Conservation (phyloP, 2,888 invertebrate genomes). For the Acanthosepion lycidas region DNA sequence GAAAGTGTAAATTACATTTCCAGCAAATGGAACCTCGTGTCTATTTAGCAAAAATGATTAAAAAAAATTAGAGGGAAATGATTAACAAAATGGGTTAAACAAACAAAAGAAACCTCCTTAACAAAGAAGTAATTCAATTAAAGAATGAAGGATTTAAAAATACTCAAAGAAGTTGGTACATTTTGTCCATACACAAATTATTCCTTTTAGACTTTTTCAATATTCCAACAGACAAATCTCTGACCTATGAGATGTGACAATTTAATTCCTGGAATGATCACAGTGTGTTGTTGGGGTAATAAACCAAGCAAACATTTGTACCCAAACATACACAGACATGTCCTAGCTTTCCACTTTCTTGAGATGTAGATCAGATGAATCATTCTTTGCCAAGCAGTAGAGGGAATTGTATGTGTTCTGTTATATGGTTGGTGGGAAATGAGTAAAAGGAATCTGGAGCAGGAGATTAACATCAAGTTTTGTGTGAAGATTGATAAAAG, state of each 20-base stretch:
- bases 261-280: too few relatives aligned
- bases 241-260: background rate
- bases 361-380: too few relatives aligned
- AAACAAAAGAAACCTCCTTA: background rate
- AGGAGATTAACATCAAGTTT: too few relatives aligned
- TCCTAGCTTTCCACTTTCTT: too few relatives aligned
- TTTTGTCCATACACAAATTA: background rate
- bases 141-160: background rate
- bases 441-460: too few relatives aligned
- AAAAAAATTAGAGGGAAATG: background rate
- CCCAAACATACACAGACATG: too few relatives aligned
- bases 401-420: too few relatives aligned
- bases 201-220: background rate
- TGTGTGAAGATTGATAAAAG: too few relatives aligned
- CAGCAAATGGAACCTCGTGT: background rate
- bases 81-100: background rate
- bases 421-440: too few relatives aligned
- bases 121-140: background rate
- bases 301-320: too few relatives aligned
- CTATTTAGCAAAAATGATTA: background rate
- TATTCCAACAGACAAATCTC: background rate
- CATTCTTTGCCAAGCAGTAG: too few relatives aligned
- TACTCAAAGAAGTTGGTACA: background rate
- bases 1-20: background rate
- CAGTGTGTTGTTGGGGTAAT: too few relatives aligned